These are phyloP conservation scores for Emydocephalus ijimae DNA, from an alignment of 2,113 vertebrate species.

Conservation along the genomic window DNA sequence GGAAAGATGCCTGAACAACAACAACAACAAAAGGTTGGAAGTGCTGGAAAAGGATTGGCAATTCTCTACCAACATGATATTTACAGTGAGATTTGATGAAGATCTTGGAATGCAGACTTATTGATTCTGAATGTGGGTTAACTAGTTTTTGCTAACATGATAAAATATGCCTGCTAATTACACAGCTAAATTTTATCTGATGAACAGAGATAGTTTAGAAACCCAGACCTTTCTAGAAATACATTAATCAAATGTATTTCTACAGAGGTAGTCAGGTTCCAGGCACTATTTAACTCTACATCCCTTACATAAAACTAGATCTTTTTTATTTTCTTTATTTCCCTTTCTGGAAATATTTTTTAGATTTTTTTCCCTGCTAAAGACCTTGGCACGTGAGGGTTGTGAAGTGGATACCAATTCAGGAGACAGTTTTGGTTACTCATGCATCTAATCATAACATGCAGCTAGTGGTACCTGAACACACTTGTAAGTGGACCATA, in stretches of 20 bases:
- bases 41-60: too few species aligned
- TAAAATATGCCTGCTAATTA: background rate
- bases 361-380: background rate
- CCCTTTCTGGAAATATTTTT: background rate
- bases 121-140: constrained; percentile 17
- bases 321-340: background rate
- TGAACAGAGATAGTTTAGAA: background rate
- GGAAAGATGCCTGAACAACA: background rate
- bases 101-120: constrained; percentile 29
- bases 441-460: background rate
- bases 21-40: background rate
- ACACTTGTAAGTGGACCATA: too few species aligned
- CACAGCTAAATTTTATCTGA: background rate
- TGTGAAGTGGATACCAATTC: background rate
- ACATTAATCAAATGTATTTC: background rate
- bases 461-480: too few species aligned
- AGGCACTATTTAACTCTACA: background rate
- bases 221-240: background rate
- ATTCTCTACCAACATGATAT: background rate
- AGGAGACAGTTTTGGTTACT: background rate
- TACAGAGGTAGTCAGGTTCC: background rate
- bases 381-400: background rate
- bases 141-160: background rate
- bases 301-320: background rate
- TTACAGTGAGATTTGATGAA: constrained; percentile 35